Conservation (phyloP, 2,888 invertebrate species). For the Callyntrura guangdongensis region DNA sequence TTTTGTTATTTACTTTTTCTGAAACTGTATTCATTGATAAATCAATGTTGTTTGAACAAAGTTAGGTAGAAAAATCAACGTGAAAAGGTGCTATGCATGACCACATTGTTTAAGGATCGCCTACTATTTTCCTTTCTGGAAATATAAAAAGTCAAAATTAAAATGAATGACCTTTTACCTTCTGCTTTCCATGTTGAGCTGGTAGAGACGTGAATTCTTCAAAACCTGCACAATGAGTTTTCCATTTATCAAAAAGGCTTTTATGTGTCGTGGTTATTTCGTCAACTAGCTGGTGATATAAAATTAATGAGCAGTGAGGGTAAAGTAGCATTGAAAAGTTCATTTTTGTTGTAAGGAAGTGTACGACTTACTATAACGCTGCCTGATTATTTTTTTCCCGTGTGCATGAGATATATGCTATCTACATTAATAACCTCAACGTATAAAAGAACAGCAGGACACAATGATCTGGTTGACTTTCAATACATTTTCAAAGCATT, state of each 20-base stretch:
- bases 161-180: slow-evolving; percentile 71
- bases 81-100: slow-evolving; percentile 42
- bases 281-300: background rate
- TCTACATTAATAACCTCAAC: background rate
- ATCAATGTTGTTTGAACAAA: slow-evolving; percentile 18
- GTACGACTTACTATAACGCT: no score
- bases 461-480: slow-evolving; percentile 50
- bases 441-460: slow-evolving; percentile 70
- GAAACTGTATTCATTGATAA: slow-evolving; percentile 53
- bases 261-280: slow-evolving; percentile 17
- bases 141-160: slow-evolving; percentile 59
- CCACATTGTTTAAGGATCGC: slow-evolving; percentile 28
- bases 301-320: background rate
- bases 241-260: background rate
- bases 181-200: slow-evolving; percentile 44
- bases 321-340: no score
- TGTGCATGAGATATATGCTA: slow-evolving; percentile 3
- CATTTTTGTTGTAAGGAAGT: no score
- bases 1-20: slow-evolving; percentile 41
- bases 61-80: background rate
- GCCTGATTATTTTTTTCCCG: no score
- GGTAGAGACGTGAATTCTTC: background rate
- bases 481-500: slow-evolving; percentile 41
- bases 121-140: slow-evolving; percentile 8
- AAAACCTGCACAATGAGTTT: background rate